Base-by-base conservation (phyloP, 1,140 invertebrate genomes). In the Zaprionus taronus region DNA sequence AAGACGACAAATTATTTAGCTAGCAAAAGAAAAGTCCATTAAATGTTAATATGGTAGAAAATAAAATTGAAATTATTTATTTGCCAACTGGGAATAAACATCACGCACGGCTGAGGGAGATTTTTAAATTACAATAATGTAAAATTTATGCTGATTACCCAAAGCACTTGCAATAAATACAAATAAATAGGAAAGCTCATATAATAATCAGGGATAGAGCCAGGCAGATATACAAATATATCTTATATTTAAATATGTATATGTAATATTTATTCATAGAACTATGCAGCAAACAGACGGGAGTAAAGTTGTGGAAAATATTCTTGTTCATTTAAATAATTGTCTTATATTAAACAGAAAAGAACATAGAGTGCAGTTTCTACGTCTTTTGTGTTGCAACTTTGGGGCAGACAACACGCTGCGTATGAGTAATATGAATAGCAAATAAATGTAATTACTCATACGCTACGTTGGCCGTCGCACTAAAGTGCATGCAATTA, bases 381-480 rank as follows among this genome's bases (percentile, higher is more conserved):
- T 3, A 20, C n/a, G 7, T 47, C 1, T 20, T 7, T 17, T 47
- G 6, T 17, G n/a, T 47, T 22, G 47, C 47, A 24, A 51, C 11
- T 58, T 6, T 34, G 31, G 3, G 5, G n/a, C 36, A 47, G 31
- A 66, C 41, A 61, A 20, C n/a, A 36, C 57, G 38, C 22, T 64
- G 41, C 71, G 60, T 77, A 55, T 77, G 68, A 68, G 24, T 77
- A 76, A 87, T 73, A 64, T 44, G 62, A 58, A 72, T 44, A 69
- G 70, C 41, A 71, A 71, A 80, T 77, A 83, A 76, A 62, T 76
- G 58, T 67, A 56, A 82, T 86, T 85, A 78, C 80, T 87, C 83
- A 87, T 87, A 78, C 70, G 80, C 80, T 44, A 58, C 63, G 79
- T 75, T 77, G 79, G 38, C 14, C 34, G 55, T 49, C 5, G 44